These are phyloP conservation scores for Aphaenogaster floridana DNA, from an alignment of 1,140 invertebrate genomes.

Conservation along the genomic window DNA sequence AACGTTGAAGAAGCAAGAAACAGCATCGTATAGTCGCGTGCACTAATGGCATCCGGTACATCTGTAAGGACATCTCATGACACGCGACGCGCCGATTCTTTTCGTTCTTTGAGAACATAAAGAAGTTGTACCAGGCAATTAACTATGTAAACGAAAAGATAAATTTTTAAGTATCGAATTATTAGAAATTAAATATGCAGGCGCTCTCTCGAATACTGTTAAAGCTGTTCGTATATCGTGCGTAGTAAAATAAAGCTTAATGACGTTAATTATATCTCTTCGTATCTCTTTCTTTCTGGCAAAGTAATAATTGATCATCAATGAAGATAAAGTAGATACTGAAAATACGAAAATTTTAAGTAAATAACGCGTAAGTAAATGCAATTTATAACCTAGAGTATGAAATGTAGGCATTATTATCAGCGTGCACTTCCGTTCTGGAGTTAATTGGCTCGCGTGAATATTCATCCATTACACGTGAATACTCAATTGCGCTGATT, in stretches of 20 bases:
- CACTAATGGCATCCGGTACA: background rate
- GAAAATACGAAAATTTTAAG: constrained; percentile 23
- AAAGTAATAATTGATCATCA: background rate
- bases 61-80: background rate
- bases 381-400: constrained; percentile 29
- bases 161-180: background rate
- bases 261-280: background rate
- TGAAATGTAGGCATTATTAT: constrained; percentile 15
- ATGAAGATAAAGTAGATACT: background rate
- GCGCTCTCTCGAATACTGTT: background rate
- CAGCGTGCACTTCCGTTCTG: background rate
- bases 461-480: constrained; percentile 49
- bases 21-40: background rate
- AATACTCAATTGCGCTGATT: constrained; percentile 55
- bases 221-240: background rate
- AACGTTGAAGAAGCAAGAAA: background rate
- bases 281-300: background rate
- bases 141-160: background rate
- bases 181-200: constrained; percentile 7
- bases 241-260: constrained; percentile 1
- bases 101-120: background rate
- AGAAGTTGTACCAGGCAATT: constrained; percentile 9
- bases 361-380: constrained; percentile 47
- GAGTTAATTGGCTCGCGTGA: constrained; percentile 34
- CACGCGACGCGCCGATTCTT: constrained; percentile 30